Evolutionary conservation across 2,797 vertebrate genomes (phyloP).

Genomic region (Hyperoplus immaculatus): DNA sequence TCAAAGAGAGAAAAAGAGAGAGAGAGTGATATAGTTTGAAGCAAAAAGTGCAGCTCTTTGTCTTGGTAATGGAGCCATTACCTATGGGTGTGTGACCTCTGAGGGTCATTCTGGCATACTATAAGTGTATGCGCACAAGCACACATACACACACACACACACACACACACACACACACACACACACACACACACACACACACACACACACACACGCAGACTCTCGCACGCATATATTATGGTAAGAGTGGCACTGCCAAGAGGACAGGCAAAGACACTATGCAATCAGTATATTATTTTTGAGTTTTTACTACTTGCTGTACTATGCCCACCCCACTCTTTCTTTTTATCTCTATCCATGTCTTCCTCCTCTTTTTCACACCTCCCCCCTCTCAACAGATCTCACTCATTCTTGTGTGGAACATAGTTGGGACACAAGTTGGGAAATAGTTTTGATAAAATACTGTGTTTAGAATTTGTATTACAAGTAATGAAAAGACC

Average conservation of each 20-base stretch:
- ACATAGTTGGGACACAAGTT: background rate
- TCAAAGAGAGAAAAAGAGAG: background rate
- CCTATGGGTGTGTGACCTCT: constrained; percentile 59
- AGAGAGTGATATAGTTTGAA: constrained; percentile 52
- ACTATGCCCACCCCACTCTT: background rate
- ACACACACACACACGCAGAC: constrained; percentile 18
- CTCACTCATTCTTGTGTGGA: background rate
- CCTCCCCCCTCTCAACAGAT: background rate
- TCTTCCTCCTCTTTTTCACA: background rate
- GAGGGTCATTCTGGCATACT: constrained; percentile 44
- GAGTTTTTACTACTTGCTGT: constrained; percentile 22
- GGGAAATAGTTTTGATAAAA: background rate
- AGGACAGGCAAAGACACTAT: constrained; percentile 36
- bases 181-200: constrained; percentile 21
- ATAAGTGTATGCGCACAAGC: no score
- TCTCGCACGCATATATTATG: constrained; percentile 43
- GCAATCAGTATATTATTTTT: constrained; percentile 57
- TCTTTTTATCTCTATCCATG: background rate
- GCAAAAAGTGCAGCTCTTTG: constrained; percentile 63
- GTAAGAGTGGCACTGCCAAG: constrained; percentile 45
- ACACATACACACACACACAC: constrained; percentile 9
- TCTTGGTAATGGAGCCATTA: constrained; percentile 81
- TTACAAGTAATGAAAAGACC: background rate
- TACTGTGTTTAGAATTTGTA: background rate
- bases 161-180: constrained; percentile 20